Percentiles rank a stretch among this genome's conserved stretches.
These are phyloP conservation scores for Dioctria rufipes DNA, from an alignment of 2,888 invertebrate genomes.

Conservation along the genomic window DNA sequence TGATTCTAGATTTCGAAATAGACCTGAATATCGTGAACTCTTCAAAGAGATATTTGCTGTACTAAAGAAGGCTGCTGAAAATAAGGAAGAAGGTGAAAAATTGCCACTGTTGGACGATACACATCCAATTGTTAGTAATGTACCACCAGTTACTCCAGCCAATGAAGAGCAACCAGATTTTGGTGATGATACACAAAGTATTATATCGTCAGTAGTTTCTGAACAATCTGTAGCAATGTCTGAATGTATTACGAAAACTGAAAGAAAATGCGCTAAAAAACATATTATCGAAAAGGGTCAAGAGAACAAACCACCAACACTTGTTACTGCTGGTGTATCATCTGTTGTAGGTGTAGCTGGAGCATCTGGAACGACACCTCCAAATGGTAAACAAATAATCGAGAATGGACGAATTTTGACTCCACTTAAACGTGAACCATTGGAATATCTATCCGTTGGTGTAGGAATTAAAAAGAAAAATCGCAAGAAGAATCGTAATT, in stretches of 20 bases:
- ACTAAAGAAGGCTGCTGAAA: constrained; percentile 86
- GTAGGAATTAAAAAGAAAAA: constrained; percentile 81
- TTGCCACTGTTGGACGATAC: constrained; percentile 81
- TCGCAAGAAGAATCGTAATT: constrained; percentile 77
- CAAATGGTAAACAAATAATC: constrained; percentile 62
- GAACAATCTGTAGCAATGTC: constrained; percentile 80
- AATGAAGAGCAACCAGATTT: constrained; percentile 77
- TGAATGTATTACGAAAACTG: constrained; percentile 76
- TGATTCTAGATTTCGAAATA: constrained; percentile 85
- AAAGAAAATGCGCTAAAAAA: constrained; percentile 73
- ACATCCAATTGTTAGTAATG: constrained; percentile 72
- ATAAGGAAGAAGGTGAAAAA: constrained; percentile 85
- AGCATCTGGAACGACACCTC: constrained; percentile 54
- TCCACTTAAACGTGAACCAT: constrained; percentile 80
- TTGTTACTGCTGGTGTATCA: constrained; percentile 28
- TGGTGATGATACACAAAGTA: constrained; percentile 78
- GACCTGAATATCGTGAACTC: constrained; percentile 85
- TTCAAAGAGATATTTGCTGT: constrained; percentile 90
- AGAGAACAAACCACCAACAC: constrained; percentile 66
- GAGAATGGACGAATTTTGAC: constrained; percentile 74
- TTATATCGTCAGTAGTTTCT: constrained; percentile 83
- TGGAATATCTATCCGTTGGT: constrained; percentile 81
- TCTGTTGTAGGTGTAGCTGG: constrained; percentile 55
- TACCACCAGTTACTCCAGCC: constrained; percentile 80
- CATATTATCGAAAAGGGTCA: constrained; percentile 68